Percentiles rank a stretch among this genome's conserved stretches.
Evolutionary conservation across 2,888 invertebrate species (phyloP).

Genomic region (Tortricodes alternella): DNA sequence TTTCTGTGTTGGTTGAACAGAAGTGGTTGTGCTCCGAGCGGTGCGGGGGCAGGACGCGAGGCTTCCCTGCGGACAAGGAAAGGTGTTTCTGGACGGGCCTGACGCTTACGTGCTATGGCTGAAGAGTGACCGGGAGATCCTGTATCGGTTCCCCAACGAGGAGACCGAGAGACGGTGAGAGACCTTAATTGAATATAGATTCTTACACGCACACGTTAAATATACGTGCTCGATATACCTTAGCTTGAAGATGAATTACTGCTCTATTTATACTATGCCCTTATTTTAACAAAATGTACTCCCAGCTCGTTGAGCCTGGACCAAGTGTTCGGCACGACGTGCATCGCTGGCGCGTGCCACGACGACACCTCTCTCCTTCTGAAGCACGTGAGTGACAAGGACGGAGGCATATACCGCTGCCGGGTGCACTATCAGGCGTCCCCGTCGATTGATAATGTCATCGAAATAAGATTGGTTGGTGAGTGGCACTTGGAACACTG

Average conservation of each 20-base stretch:
- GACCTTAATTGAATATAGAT: too few species aligned
- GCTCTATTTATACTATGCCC: too few species aligned
- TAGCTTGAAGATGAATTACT: too few species aligned
- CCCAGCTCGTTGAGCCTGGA: conserved; percentile 45
- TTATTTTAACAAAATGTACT: neutral
- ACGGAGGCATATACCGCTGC: conserved; percentile 62
- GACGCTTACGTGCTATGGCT: conserved; percentile 65
- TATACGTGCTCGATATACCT: too few species aligned
- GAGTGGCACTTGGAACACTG: conserved; percentile 37
- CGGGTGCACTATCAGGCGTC: conserved; percentile 68
- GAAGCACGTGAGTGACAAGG: conserved; percentile 49
- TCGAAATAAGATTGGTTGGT: conserved; percentile 63
- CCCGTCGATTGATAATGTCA: conserved; percentile 60
- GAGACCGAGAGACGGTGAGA: conserved; percentile 44
- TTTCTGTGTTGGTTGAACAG: conserved; percentile 30
- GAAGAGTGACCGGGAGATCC: conserved; percentile 58
- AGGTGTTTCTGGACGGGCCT: conserved; percentile 66
- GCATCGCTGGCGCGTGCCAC: conserved; percentile 49
- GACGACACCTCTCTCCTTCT: conserved; percentile 65
- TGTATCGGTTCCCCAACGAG: conserved; percentile 62
- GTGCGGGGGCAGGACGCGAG: conserved; percentile 55
- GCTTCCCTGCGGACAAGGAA: conserved; percentile 64
- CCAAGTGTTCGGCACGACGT: conserved; percentile 48
- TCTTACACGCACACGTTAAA: too few species aligned
- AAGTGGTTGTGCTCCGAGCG: conserved; percentile 55